Evolutionary conservation across 2,113 vertebrate species (phyloP).

Genomic region (Semnopithecus entellus): DNA sequence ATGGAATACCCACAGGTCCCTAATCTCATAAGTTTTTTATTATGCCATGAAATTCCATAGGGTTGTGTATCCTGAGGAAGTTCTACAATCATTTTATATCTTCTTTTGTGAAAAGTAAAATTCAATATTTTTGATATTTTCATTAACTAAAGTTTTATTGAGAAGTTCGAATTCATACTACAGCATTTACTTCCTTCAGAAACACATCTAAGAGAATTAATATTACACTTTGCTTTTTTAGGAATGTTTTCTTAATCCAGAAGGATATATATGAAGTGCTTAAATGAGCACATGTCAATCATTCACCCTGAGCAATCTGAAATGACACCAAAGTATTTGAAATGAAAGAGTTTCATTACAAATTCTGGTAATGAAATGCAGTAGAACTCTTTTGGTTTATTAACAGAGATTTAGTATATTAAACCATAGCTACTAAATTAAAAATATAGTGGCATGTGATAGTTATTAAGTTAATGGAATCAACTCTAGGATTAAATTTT

Average conservation of each 20-base stretch:
- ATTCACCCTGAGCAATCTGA: background rate
- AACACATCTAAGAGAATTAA: background rate
- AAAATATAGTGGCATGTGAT: background rate
- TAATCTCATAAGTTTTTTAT: background rate
- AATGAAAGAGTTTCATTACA: background rate
- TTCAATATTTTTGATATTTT: background rate
- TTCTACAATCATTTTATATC: background rate
- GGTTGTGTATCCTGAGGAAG: background rate
- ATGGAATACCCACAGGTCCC: background rate
- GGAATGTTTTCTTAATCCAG: background rate
- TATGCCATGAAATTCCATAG: background rate
- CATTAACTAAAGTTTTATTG: background rate
- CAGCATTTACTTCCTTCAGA: background rate
- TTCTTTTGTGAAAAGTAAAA: background rate
- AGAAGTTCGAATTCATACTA: background rate
- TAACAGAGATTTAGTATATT: background rate
- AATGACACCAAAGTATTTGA: background rate
- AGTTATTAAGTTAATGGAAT: background rate
- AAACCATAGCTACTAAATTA: background rate
- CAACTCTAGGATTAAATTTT: background rate
- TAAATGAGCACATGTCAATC: background rate
- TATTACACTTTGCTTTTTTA: background rate
- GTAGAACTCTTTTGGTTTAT: background rate
- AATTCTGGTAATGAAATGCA: background rate
- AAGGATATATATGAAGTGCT: background rate